These are phyloP conservation scores for Oscheius myriophilus DNA, from an alignment of 2,888 invertebrate genomes.

Conservation along the genomic window DNA sequence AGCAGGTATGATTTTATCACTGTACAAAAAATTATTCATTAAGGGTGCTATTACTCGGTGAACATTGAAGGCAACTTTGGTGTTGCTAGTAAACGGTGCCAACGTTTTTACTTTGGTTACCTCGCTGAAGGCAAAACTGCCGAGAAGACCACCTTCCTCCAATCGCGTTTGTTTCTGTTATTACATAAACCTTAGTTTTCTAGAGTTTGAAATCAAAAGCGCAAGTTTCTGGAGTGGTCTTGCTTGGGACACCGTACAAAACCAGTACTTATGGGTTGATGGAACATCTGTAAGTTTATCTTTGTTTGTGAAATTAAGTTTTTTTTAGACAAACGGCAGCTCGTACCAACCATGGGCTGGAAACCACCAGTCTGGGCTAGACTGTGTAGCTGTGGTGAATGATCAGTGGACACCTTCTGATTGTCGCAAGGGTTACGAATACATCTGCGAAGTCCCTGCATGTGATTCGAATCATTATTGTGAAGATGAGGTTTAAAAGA, in stretches of 20 bases:
- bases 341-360: constrained; percentile 10
- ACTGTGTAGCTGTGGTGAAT: constrained; percentile 20
- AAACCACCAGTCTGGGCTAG: background rate
- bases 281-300: background rate
- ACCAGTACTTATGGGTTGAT: constrained; percentile 16
- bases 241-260: background rate
- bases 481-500: constrained; percentile 6
- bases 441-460: constrained; percentile 13
- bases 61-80: constrained; percentile 7
- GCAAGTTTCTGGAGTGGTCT: constrained; percentile 11
- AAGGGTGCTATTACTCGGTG: constrained; percentile 9
- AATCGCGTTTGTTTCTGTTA: background rate
- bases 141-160: constrained; percentile 9
- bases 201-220: background rate
- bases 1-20: constrained; percentile 2
- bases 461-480: constrained; percentile 23
- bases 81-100: background rate
- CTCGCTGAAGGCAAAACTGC: constrained; percentile 12
- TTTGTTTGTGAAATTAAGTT: too few relatives aligned
- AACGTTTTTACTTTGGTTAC: background rate
- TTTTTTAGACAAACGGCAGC: too few relatives aligned
- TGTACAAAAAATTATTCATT: background rate
- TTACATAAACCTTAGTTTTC: too few relatives aligned
- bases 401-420: constrained; percentile 5
- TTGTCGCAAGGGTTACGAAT: constrained; percentile 13